Base-by-base conservation (phyloP, 2,113 vertebrate genomes). In the Talpa occidentalis region DNA sequence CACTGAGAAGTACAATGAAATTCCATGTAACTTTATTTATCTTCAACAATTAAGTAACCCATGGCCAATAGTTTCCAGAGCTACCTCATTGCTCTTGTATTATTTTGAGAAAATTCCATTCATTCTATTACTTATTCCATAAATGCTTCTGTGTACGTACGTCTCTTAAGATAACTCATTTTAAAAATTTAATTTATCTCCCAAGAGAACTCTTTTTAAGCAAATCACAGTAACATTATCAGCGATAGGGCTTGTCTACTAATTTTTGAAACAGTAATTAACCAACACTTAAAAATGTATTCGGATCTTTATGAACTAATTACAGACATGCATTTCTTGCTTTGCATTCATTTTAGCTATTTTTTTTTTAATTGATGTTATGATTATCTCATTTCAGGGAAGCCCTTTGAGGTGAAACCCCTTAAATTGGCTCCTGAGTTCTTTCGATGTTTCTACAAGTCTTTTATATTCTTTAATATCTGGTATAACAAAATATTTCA, bases 241-340 rank as follows among this genome's bases (percentile, higher is more conserved):
- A 54, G 17, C 19, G 52, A 54, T 54, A 54, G 52, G 4, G 52
- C 6, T 54, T 54, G 17, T 54, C 15, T 17, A 4, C 17, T 54
- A 54, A 7, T 56, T 86, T 94, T 30, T 62, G 44, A 82, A 90
- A 72, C 0, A 67, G 26, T 73, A 59, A 44, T 26, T 88, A 60
- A 9, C 30, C 12, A 67, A 54, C 1, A 62, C 24, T 37, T 80
- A 89, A 32, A 78, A 26, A 40, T 84, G 24, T 88, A 47, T 24
- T 81, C 79, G 37, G 88, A 92, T 88, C 14, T 76, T 62, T 95
- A n/a, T 26, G 28, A 78, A 85, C 3, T 77, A 40, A 81, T 89
- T 64, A 62, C 54, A 24, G 35, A 26, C 22, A 40, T 2, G 16
- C 26, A 19, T 1, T 54, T 32, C 16, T 16, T 35, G n/a, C 7